Percentiles rank a stretch among this genome's conserved stretches.
phyloP scores from a whole-genome alignment of 2,113 vertebrate genomes.

The Melierax canorus region DNA sequence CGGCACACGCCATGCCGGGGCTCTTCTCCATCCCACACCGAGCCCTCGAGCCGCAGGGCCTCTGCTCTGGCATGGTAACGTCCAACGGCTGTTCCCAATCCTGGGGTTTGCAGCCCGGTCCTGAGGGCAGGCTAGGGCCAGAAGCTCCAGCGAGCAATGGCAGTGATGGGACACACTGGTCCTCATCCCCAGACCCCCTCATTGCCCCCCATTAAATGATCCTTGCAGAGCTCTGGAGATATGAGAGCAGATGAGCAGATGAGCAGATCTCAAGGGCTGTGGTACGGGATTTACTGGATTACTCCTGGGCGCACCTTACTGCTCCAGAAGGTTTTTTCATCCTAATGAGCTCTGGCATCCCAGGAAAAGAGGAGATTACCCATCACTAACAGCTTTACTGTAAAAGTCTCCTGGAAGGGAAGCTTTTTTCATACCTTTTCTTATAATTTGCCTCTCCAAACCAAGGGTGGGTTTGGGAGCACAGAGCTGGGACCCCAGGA shows the following conservation, averaged over 20 bases:
- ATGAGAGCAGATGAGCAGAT: accelerated
- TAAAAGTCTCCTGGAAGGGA: not conserved
- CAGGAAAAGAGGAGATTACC: not conserved
- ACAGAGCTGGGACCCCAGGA: not conserved
- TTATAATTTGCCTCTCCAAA: not conserved
- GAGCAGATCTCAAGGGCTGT: not conserved
- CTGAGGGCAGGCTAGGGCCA: not conserved
- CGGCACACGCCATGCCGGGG: accelerated
- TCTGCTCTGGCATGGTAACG: not conserved
- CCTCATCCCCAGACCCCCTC: not conserved
- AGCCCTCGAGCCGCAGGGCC: accelerated
- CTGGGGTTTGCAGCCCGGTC: not conserved
- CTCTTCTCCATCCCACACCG: not conserved
- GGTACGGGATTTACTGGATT: not conserved
- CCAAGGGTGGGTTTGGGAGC: not conserved
- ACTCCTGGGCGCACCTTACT: not conserved
- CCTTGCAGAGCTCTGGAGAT: not conserved
- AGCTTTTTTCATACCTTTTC: not conserved
- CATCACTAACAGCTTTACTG: not conserved
- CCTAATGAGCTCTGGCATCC: not conserved
- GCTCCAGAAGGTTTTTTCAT: not conserved
- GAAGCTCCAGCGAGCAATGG: accelerated
- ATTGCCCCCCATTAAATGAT: accelerated
- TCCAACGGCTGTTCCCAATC: not conserved
- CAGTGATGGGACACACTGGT: accelerated